These are phyloP conservation scores for Athene cunicularia DNA, from an alignment of 2,113 vertebrate genomes.

Conservation along the genomic window DNA sequence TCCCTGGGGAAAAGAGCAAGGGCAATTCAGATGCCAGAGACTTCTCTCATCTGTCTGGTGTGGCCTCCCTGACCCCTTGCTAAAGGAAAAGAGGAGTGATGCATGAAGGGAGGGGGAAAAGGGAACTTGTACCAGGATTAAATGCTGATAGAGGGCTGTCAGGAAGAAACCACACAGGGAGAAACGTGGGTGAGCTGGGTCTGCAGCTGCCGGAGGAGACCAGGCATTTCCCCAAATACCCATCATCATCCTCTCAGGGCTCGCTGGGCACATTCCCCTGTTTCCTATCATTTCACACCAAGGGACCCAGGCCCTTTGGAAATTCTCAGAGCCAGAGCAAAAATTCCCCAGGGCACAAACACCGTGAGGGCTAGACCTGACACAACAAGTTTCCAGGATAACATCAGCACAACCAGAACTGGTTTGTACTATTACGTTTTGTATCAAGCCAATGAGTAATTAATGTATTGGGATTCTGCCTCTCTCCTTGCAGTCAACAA, in stretches of 20 bases:
- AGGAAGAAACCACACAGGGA: neutral
- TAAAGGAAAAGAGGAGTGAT: neutral
- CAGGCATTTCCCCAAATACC: neutral
- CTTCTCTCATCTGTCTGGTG: neutral
- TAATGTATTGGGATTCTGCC: neutral
- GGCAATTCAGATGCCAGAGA: neutral
- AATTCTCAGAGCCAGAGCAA: neutral
- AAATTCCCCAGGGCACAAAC: neutral
- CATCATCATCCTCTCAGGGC: neutral
- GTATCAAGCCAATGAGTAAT: neutral
- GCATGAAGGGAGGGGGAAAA: neutral
- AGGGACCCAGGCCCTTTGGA: neutral
- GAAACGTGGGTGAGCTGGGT: neutral
- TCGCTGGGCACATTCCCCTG: accelerated
- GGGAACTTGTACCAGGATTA: neutral
- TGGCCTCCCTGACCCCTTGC: neutral
- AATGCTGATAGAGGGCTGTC: neutral
- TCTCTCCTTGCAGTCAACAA: constrained; percentile 87
- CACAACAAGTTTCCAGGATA: neutral
- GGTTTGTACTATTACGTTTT: neutral
- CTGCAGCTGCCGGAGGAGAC: neutral
- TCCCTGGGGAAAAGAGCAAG: neutral
- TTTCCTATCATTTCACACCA: neutral
- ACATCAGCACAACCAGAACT: neutral
- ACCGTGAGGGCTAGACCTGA: neutral